Conservation (phyloP, 2,888 invertebrate species). For the Mactromeris polynyma region DNA sequence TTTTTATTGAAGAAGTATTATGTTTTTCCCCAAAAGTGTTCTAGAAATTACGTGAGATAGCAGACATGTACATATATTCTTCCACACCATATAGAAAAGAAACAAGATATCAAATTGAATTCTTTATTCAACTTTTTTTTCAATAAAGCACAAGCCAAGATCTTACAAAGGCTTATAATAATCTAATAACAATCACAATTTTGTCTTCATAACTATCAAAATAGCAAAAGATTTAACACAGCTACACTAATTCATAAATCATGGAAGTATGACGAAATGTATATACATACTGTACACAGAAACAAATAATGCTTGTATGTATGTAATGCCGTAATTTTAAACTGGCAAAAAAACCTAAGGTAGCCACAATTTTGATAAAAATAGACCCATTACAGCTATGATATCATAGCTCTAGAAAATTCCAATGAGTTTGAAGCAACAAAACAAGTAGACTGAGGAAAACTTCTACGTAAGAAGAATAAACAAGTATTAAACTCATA, state of each 20-base stretch:
- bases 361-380: neutral
- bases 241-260: neutral
- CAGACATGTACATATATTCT: too few species aligned
- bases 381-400: too few species aligned
- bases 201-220: neutral
- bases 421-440: too few species aligned
- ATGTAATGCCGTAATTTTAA: neutral
- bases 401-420: too few species aligned
- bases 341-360: neutral
- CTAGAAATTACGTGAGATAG: too few species aligned
- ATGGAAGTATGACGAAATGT: slow-evolving; percentile 5
- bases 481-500: too few species aligned
- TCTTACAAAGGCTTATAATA: slow-evolving; percentile 6
- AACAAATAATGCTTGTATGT: slow-evolving; percentile 1
- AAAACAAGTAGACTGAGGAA: too few species aligned
- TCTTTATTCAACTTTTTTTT: slow-evolving; percentile 30
- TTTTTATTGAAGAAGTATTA: too few species aligned
- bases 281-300: neutral
- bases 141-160: slow-evolving; percentile 37
- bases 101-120: neutral
- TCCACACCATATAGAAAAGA: neutral
- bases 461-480: too few species aligned
- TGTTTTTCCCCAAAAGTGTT: too few species aligned
- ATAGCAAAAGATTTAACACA: slow-evolving; percentile 16
- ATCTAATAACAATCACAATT: slow-evolving; percentile 17